Base-by-base conservation (phyloP, 2,888 invertebrate genomes). In the Antheraea yamamai region DNA sequence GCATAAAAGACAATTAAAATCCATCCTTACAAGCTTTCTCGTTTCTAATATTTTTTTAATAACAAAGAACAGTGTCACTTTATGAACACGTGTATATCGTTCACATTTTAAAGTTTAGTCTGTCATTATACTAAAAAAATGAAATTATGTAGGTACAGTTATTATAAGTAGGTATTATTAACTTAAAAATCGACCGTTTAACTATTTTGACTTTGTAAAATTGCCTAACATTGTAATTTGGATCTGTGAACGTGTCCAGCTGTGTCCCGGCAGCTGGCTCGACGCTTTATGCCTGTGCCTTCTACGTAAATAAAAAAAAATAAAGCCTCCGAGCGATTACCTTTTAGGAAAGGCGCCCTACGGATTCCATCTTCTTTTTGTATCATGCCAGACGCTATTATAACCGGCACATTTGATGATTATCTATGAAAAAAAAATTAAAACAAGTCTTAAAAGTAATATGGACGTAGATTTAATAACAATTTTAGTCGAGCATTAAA, bases 341-440 rank as follows among this genome's bases (percentile, higher is more conserved):
- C 89, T 91, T 93, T 90, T 89, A 89, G 90, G 90, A 91, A 90
- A 90, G 89, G 90, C 86, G 88, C 88, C 89, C 89, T 87, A 82
- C 85, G 89, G 88, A 89, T 89, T 84, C 87, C 86, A 86, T 86
- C 85, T 88, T 88, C 81, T 80, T 91, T 90, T 92, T 91, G 89
- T 92, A 85, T 85, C 79, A 80, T 77, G 79, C 82, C 88, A 83
- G 84, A 84, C 82, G 80, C 89, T 87, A 92, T 93, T 91, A 93
- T 85, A 86, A 83, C 84, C 89, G 90, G 90, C 85, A 79, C 87
- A 88, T 92, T 92, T 90, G 90, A 92, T 88, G 85, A 88, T 83
- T 81, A 52, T 73, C 76, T 64, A 75, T 73, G 79, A 78, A 88
- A 86, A 89, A 88, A 88, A 87, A 82, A 77, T 58, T 58, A 58